These are phyloP conservation scores for Ochotona princeps DNA, from an alignment of 2,113 vertebrate genomes.

Conservation along the genomic window DNA sequence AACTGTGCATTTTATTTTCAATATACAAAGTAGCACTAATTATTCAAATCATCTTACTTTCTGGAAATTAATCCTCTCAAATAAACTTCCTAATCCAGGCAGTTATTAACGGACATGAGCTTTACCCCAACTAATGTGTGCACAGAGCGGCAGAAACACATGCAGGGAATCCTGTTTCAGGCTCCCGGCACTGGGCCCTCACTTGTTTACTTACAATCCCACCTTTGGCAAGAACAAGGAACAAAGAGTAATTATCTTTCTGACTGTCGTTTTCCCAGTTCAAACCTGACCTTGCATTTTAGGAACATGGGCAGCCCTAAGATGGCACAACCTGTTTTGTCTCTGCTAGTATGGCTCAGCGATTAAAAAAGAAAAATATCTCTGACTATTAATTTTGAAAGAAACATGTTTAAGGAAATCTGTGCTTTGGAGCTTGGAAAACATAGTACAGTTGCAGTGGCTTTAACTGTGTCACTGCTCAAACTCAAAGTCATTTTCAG, in stretches of 20 bases:
- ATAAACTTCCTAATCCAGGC: slow-evolving; percentile 70
- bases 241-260: slow-evolving; percentile 26
- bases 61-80: slow-evolving; percentile 70
- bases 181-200: slow-evolving; percentile 34
- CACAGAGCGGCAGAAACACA: slow-evolving; percentile 58
- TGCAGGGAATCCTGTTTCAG: slow-evolving; percentile 62
- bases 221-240: slow-evolving; percentile 50
- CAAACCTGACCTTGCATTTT: slow-evolving; percentile 35
- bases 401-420: slow-evolving; percentile 21
- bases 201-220: slow-evolving; percentile 66
- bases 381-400: slow-evolving; percentile 56
- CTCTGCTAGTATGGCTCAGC: not conserved
- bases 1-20: slow-evolving; percentile 70
- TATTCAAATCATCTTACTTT: slow-evolving; percentile 73
- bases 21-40: slow-evolving; percentile 28
- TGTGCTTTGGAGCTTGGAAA: not conserved
- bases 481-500: slow-evolving; percentile 56
- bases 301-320: not conserved
- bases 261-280: slow-evolving; percentile 52
- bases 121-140: slow-evolving; percentile 73
- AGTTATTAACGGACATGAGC: slow-evolving; percentile 76
- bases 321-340: not conserved
- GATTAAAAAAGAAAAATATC: slow-evolving; percentile 23
- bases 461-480: not conserved
- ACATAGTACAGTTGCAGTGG: slow-evolving; percentile 12